A percentile compares a stretch with the other conserved stretches of the same genome.
Conservation (phyloP, 2,888 invertebrate genomes). For the Polia nebulosa region DNA sequence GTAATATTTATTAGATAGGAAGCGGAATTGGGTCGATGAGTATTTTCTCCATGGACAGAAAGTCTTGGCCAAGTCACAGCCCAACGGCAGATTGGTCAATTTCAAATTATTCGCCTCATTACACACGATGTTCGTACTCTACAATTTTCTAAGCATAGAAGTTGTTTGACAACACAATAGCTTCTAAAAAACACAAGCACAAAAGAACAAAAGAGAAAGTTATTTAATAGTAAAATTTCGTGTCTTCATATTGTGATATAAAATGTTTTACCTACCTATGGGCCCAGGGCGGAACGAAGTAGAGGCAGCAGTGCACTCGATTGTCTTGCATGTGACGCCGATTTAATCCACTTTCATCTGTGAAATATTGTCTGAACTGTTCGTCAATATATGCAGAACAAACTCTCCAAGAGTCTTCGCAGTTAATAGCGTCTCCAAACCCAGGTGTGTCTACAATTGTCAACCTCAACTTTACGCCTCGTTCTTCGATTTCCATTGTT, state of each 20-base stretch:
- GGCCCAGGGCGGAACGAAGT: slow-evolving; percentile 98
- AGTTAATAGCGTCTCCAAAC: slow-evolving; percentile 98
- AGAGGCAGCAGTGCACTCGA: slow-evolving; percentile 98
- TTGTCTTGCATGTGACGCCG: slow-evolving; percentile 98
- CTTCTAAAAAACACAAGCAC: slow-evolving; percentile 48
- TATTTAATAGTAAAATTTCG: slow-evolving; percentile 41
- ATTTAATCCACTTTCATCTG: slow-evolving; percentile 98
- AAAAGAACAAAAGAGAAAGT: slow-evolving; percentile 65
- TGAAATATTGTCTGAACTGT: slow-evolving; percentile 96
- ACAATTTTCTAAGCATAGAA: slow-evolving; percentile 46
- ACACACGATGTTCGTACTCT: slow-evolving; percentile 65
- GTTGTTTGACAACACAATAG: slow-evolving; percentile 62
- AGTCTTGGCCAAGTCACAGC: slow-evolving; percentile 33
- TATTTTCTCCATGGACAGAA: slow-evolving; percentile 34
- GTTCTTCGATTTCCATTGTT: slow-evolving; percentile 98
- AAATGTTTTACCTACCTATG: slow-evolving; percentile 95
- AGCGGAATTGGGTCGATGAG: slow-evolving; percentile 33
- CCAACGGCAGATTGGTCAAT: slow-evolving; percentile 62
- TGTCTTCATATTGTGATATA: slow-evolving; percentile 43
- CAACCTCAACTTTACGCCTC: slow-evolving; percentile 96
- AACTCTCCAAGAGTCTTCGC: slow-evolving; percentile 98
- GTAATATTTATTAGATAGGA: slow-evolving; percentile 26
- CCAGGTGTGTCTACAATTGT: slow-evolving; percentile 99
- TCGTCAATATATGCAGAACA: slow-evolving; percentile 98
- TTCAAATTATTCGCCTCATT: slow-evolving; percentile 72